These are phyloP conservation scores for Drosophila kepulauana DNA, from an alignment of 1,140 invertebrate species.

Conservation along the genomic window DNA sequence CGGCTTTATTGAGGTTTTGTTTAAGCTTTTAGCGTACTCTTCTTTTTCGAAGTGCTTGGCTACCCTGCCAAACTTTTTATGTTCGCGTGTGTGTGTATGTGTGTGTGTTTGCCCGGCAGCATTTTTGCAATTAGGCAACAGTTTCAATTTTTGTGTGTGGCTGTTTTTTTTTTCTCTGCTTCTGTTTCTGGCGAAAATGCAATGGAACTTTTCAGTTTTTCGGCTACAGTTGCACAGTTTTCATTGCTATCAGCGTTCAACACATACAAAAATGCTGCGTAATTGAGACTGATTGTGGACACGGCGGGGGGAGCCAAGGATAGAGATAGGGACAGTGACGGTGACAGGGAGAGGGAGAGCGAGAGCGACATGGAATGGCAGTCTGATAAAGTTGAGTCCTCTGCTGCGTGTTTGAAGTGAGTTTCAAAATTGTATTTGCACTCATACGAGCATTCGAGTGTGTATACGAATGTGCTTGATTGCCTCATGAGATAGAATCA, in stretches of 20 bases:
- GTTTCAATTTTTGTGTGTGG: conserved; percentile 54
- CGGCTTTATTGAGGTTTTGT: conserved; percentile 81
- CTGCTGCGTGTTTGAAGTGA: conserved; percentile 32
- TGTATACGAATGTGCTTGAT: conserved; percentile 11
- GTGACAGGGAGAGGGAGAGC: background rate
- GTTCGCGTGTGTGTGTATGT: conserved; percentile 30
- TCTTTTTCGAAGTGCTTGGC: conserved; percentile 53
- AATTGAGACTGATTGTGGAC: conserved; percentile 75
- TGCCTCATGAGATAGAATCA: conserved; percentile 27
- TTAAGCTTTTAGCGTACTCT: conserved; percentile 80
- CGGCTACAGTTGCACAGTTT: conserved; percentile 74
- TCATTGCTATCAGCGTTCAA: conserved; percentile 77
- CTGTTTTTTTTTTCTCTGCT: conserved; percentile 32
- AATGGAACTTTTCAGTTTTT: conserved; percentile 77
- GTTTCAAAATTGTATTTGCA: conserved; percentile 37
- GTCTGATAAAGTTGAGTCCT: conserved; percentile 40
- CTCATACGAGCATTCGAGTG: background rate
- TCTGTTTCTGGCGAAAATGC: conserved; percentile 53
- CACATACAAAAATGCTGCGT: conserved; percentile 76
- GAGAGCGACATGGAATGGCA: background rate
- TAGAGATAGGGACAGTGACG: no score
- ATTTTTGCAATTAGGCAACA: conserved; percentile 83
- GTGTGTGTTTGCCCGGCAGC: conserved; percentile 74
- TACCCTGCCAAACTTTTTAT: conserved; percentile 42
- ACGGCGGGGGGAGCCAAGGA: background rate